These are phyloP conservation scores for Synergus japonicus DNA, from an alignment of 2,888 invertebrate species.

Conservation along the genomic window DNA sequence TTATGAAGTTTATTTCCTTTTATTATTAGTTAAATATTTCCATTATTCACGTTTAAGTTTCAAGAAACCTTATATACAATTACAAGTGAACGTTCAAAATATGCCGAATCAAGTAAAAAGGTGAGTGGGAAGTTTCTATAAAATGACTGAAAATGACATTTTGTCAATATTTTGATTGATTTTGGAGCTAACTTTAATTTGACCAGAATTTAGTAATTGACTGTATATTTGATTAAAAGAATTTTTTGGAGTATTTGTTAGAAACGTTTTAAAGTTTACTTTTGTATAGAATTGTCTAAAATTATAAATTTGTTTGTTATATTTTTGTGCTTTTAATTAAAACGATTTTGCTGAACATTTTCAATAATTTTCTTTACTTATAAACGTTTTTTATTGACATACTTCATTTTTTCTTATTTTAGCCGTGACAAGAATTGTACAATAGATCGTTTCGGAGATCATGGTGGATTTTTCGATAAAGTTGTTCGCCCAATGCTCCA, in stretches of 20 bases:
- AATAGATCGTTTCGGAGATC: slow-evolving; percentile 59
- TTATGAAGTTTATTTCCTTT: slow-evolving; percentile 25
- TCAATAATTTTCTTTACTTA: background rate
- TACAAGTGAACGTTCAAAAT: background rate
- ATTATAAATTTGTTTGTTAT: background rate
- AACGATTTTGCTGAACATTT: background rate
- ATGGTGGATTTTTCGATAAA: slow-evolving; percentile 77
- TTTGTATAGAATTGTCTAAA: background rate
- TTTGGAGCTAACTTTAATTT: background rate
- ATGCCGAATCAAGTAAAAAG: slow-evolving; percentile 18
- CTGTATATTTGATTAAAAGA: background rate
- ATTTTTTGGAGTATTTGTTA: background rate
- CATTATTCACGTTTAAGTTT: slow-evolving; percentile 1
- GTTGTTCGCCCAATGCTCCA: slow-evolving; percentile 78
- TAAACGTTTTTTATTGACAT: background rate
- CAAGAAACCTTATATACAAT: background rate
- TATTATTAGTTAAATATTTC: background rate
- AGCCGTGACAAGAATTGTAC: slow-evolving; percentile 33
- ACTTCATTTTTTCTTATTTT: background rate
- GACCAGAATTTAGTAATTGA: background rate
- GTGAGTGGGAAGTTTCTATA: background rate
- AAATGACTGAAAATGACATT: background rate
- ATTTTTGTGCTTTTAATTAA: background rate
- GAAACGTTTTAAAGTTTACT: background rate
- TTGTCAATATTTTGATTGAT: background rate